Conservation (phyloP, 2,113 vertebrate genomes). For the Tor tambroides region DNA sequence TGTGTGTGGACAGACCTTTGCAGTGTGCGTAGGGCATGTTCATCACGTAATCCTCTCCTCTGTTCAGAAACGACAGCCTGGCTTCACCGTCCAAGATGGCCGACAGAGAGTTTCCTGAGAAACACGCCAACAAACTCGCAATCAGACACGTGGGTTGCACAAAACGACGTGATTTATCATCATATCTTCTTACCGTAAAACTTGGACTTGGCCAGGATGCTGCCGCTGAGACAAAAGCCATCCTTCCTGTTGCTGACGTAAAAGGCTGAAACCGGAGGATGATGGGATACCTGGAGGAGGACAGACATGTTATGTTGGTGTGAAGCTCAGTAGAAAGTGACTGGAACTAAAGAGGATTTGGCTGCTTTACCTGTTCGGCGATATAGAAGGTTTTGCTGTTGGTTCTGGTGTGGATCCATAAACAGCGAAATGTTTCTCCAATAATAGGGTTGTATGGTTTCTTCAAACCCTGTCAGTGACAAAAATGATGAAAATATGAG, state of each 20-base stretch:
- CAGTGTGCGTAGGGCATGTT: constrained; percentile 99
- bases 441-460: constrained; percentile 99
- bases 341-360: neutral
- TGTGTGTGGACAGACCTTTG: constrained; percentile 84
- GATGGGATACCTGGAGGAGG: constrained; percentile 88
- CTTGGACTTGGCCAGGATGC: constrained; percentile 98
- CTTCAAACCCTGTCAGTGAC: constrained; percentile 86
- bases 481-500: constrained; percentile 9
- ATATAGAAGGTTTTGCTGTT: constrained; percentile 99
- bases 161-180: neutral
- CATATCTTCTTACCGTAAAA: constrained; percentile 85
- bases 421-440: constrained; percentile 94
- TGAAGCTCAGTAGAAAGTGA: neutral
- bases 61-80: constrained; percentile 90
- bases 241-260: constrained; percentile 99
- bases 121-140: constrained; percentile 42
- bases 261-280: constrained; percentile 97
- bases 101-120: constrained; percentile 94
- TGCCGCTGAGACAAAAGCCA: constrained; percentile 97
- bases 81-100: constrained; percentile 96
- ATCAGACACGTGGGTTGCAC: neutral
- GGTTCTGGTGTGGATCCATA: constrained; percentile 95
- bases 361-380: constrained; percentile 86
- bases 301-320: neutral
- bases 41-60: constrained; percentile 97